Conservation (phyloP, 1,140 invertebrate species). For the Drosophila burlai region DNA sequence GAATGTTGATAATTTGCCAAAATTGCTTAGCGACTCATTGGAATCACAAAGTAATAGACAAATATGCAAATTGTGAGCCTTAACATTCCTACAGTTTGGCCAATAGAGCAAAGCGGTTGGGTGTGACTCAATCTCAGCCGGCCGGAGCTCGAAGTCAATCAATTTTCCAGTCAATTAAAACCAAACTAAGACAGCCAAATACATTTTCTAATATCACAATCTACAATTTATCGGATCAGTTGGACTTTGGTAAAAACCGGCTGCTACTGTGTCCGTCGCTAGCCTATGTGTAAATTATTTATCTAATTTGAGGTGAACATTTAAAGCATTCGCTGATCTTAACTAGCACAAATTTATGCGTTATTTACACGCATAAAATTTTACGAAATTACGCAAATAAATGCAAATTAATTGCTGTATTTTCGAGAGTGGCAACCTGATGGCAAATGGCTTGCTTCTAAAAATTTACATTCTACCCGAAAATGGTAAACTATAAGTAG, state of each 20-base stretch:
- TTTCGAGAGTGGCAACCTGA: conserved; percentile 16
- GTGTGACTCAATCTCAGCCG: conserved; percentile 33
- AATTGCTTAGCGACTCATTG: conserved; percentile 18
- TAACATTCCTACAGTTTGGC: conserved; percentile 21
- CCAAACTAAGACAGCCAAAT: conserved; percentile 47
- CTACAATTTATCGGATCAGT: conserved; percentile 46
- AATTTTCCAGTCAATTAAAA: conserved; percentile 70
- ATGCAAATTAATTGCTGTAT: conserved; percentile 58
- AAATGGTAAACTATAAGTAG: neutral
- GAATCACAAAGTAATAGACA: conserved; percentile 16
- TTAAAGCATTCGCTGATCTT: conserved; percentile 59
- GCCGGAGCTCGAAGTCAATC: conserved; percentile 29
- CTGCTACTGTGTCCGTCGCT: conserved; percentile 35
- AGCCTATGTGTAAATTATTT: conserved; percentile 37
- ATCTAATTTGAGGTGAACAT: conserved; percentile 41
- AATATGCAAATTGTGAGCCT: conserved; percentile 55
- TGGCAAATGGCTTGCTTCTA: conserved; percentile 26
- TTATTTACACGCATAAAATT: conserved; percentile 62
- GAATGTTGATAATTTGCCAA: conserved; percentile 39
- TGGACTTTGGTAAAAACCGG: conserved; percentile 45
- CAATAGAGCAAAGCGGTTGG: conserved; percentile 13
- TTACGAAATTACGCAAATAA: conserved; percentile 36
- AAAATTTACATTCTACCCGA: conserved; percentile 1
- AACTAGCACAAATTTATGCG: conserved; percentile 66
- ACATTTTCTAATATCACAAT: conserved; percentile 46